Evolutionary conservation across 1,140 invertebrate genomes (phyloP).

Genomic region (Lordiphosa collinella): DNA sequence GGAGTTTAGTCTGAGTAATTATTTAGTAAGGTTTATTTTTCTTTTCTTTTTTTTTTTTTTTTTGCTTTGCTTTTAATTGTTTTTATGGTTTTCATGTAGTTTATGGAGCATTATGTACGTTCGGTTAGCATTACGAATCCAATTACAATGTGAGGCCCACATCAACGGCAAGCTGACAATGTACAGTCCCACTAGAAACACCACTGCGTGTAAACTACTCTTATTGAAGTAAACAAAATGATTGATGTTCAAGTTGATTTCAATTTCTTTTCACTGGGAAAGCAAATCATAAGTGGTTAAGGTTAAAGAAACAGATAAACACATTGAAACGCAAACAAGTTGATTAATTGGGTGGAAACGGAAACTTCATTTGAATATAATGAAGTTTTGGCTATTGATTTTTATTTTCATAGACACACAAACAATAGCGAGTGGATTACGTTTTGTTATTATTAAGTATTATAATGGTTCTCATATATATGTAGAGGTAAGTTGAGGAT

Average conservation of each 20-base stretch:
- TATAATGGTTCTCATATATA: slow-evolving; percentile 9
- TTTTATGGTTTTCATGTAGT: slow-evolving; percentile 40
- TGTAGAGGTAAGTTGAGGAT: slow-evolving; percentile 13
- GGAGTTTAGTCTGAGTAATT: slow-evolving; percentile 65
- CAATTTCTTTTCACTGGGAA: slow-evolving; percentile 39
- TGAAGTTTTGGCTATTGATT: slow-evolving; percentile 44
- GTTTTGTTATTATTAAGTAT: slow-evolving; percentile 48
- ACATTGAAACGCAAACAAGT: slow-evolving; percentile 61
- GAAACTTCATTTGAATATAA: slow-evolving; percentile 35
- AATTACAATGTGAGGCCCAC: slow-evolving; percentile 82
- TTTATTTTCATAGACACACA: slow-evolving; percentile 50
- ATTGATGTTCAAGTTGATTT: slow-evolving; percentile 34
- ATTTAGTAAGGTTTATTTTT: slow-evolving; percentile 43
- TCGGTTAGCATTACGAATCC: slow-evolving; percentile 76
- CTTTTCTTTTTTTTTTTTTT: slow-evolving; percentile 24
- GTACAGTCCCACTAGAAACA: slow-evolving; percentile 81
- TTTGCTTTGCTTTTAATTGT: slow-evolving; percentile 37
- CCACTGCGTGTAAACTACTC: slow-evolving; percentile 80
- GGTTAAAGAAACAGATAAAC: slow-evolving; percentile 23
- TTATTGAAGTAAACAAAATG: slow-evolving; percentile 79
- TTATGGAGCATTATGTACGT: slow-evolving; percentile 43
- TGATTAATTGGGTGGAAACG: slow-evolving; percentile 29
- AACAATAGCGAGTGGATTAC: slow-evolving; percentile 77
- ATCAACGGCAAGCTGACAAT: slow-evolving; percentile 84
- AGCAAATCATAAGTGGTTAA: slow-evolving; percentile 64